phyloP scores from a whole-genome alignment of 2,888 invertebrate genomes.

The Nephrocerus scutellatus region DNA sequence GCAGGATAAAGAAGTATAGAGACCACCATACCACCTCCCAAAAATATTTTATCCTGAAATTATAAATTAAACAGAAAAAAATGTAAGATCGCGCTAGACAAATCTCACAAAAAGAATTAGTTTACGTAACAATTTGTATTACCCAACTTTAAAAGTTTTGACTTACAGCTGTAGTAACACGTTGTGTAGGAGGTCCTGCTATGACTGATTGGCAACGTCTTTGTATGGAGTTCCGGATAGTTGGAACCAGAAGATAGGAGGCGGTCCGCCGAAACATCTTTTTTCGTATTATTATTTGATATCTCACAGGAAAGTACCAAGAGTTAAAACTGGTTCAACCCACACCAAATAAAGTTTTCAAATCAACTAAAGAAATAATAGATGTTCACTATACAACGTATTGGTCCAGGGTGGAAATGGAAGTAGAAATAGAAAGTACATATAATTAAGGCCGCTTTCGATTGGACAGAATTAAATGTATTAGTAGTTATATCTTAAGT shows the following conservation, averaged over 20 bases:
- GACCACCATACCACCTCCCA: conserved; percentile 40
- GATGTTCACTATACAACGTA: too few relatives aligned
- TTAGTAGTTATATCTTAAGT: too few relatives aligned
- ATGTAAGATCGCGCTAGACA: background rate
- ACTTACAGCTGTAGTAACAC: conserved; percentile 42
- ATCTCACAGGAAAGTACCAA: too few relatives aligned
- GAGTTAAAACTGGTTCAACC: too few relatives aligned
- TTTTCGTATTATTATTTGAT: too few relatives aligned
- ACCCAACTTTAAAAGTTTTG: conserved; percentile 4
- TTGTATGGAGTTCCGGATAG: conserved; percentile 38
- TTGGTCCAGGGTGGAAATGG: too few relatives aligned
- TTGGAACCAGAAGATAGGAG: conserved; percentile 39
- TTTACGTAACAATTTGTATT: conserved; percentile 34
- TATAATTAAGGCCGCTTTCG: too few relatives aligned
- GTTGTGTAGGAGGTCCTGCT: conserved; percentile 40
- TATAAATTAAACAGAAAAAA: conserved; percentile 5
- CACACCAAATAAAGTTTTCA: too few relatives aligned
- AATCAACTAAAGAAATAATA: too few relatives aligned
- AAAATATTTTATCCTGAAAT: conserved; percentile 40
- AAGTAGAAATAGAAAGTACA: too few relatives aligned
- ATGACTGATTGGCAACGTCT: conserved; percentile 40
- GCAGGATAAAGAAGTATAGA: conserved; percentile 36
- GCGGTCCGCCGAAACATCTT: conserved; percentile 41
- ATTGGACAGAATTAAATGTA: too few relatives aligned
- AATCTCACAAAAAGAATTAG: background rate